Percentiles rank a stretch among this genome's conserved stretches.
phyloP scores from a whole-genome alignment of 2,888 invertebrate species.

The Drosophila paramelanica region DNA sequence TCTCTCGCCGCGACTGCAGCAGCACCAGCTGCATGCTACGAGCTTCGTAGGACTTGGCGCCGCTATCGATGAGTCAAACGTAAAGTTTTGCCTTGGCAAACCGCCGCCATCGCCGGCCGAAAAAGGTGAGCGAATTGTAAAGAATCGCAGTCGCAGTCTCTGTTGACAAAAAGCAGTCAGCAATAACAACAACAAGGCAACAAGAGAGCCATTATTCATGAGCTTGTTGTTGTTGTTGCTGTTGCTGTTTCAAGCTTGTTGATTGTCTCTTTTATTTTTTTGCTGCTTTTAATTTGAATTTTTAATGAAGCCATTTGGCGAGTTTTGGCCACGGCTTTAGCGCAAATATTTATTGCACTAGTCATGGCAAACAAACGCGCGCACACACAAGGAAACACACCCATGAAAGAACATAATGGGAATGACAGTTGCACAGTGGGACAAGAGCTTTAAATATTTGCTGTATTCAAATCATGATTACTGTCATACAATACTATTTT shows the following conservation, averaged over 20 bases:
- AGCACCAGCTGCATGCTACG: slow-evolving; percentile 45
- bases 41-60: slow-evolving; percentile 71
- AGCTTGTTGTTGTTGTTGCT: slow-evolving; percentile 37
- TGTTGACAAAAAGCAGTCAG: slow-evolving; percentile 20
- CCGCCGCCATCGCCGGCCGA: slow-evolving; percentile 73
- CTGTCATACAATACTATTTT: background rate
- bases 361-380: slow-evolving; percentile 59
- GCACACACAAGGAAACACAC: slow-evolving; percentile 32
- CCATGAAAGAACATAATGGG: slow-evolving; percentile 45
- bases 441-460: background rate
- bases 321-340: slow-evolving; percentile 64
- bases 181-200: slow-evolving; percentile 23
- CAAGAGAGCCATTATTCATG: slow-evolving; percentile 54
- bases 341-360: slow-evolving; percentile 78
- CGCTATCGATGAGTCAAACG: slow-evolving; percentile 81
- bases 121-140: slow-evolving; percentile 73
- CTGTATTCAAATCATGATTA: background rate
- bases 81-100: slow-evolving; percentile 77
- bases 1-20: slow-evolving; percentile 37
- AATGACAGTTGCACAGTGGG: slow-evolving; percentile 63
- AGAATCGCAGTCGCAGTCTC: slow-evolving; percentile 11
- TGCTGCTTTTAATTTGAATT: slow-evolving; percentile 63
- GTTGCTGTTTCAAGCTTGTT: slow-evolving; percentile 32
- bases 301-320: slow-evolving; percentile 73
- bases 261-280: slow-evolving; percentile 43